Conservation (phyloP, 1,140 invertebrate genomes). For the Drosophila pruinosa region DNA sequence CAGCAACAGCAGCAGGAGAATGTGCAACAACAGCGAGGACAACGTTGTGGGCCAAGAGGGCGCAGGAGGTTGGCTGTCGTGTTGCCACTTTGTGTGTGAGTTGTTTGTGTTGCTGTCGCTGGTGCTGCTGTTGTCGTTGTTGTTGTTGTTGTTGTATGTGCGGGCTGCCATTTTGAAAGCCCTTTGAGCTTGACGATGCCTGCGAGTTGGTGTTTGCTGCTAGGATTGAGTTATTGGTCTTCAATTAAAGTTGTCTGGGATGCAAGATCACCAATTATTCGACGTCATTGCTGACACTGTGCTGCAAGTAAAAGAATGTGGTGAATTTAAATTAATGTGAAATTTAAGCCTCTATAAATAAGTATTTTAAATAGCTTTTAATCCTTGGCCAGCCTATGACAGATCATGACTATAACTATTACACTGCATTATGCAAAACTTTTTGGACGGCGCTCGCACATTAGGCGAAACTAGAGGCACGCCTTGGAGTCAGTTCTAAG, state of each 20-base stretch:
- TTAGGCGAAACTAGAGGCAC: slow-evolving; percentile 9
- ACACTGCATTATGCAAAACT: slow-evolving; percentile 33
- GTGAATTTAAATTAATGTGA: background rate
- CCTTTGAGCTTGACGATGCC: slow-evolving; percentile 4
- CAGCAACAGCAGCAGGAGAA: slow-evolving; percentile 34
- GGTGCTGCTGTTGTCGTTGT: background rate
- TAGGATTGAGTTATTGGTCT: slow-evolving; percentile 32
- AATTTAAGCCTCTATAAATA: background rate
- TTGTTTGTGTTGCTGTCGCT: slow-evolving; percentile 13
- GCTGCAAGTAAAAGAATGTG: slow-evolving; percentile 8
- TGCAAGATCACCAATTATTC: slow-evolving; percentile 37
- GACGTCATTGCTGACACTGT: slow-evolving; percentile 22
- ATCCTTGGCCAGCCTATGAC: slow-evolving; percentile 1
- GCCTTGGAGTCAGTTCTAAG: background rate
- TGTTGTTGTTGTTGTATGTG: slow-evolving; percentile 7
- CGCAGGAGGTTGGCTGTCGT: slow-evolving; percentile 5
- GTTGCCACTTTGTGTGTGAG: slow-evolving; percentile 44
- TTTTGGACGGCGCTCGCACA: slow-evolving; percentile 22
- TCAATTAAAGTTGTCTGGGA: slow-evolving; percentile 14
- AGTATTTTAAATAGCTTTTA: slow-evolving; percentile 4
- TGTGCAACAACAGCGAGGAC: slow-evolving; percentile 6
- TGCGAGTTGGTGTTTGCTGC: background rate
- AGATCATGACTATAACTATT: slow-evolving; percentile 15
- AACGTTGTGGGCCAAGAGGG: slow-evolving; percentile 5
- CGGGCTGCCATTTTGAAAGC: slow-evolving; percentile 36